Base-by-base conservation (phyloP, 2,888 invertebrate species). In the Drosophila anomalipes region DNA sequence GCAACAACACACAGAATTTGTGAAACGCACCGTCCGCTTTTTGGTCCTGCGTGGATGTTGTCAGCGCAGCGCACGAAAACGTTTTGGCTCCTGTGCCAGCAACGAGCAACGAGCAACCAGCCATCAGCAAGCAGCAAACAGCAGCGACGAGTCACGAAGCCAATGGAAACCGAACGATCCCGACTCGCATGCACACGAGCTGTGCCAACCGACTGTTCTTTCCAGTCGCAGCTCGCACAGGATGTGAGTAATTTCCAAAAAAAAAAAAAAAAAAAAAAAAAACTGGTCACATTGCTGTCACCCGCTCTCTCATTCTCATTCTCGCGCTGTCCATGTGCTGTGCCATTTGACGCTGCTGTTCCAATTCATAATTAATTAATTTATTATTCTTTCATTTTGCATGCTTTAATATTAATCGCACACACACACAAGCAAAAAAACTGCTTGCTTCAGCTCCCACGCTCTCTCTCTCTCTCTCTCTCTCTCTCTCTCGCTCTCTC, bases 21-120 rank as follows among this genome's bases (percentile, higher is more conserved):
- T 22, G 14, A 14, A 81, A 85, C 79, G 77, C 74, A 89, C 83
- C 91, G 86, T 91, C 90, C 90, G 90, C 89, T 81, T 81, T 75
- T 78, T 74, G 73, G 74, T 82, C 78, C 89, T 82, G 82, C 91
- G 81, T 79, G 79, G 90, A 91, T 89, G 89, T 89, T 91, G 82
- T 83, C 89, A 86, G 86, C 91, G 86, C 89, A 91, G 82, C 83
- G 86, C 79, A 90, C 90, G 90, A 90, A 86, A 91, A 88, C 89
- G 90, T 86, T 88, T 77, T 91, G 86, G 70, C 64, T 73, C 77
- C 86, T 70, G 67, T 64, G 67, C 62, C 60, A 72, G 56, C 74
- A 66, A 69, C 44, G 52, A 72, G 57, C 77, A 66, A 77, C 39
- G 53, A 47, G 28, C 47, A 47, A 16, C 26, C 26, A 26, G 67